Conservation (phyloP, 2,888 invertebrate genomes). For the Meghimatium bilineatum region DNA sequence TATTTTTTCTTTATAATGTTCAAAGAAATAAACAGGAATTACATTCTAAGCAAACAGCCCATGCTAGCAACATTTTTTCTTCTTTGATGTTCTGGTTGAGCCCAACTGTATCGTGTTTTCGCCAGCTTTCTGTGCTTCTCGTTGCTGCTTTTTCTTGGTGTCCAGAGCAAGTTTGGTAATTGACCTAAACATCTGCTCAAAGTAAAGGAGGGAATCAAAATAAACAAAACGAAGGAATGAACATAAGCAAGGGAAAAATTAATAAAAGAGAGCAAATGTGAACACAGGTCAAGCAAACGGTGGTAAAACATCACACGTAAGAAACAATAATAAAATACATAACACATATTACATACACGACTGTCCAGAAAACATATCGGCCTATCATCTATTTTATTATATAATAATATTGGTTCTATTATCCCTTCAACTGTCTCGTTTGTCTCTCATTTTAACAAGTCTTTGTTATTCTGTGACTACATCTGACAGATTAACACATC, state of each 20-base stretch:
- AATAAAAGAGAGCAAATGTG: slow-evolving; percentile 1
- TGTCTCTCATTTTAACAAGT: too few relatives aligned
- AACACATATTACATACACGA: too few relatives aligned
- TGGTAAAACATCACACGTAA: neutral
- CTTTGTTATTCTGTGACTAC: too few relatives aligned
- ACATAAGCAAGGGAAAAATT: slow-evolving; percentile 16
- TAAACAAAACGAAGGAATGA: slow-evolving; percentile 15
- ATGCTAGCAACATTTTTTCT: slow-evolving; percentile 50
- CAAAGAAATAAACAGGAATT: neutral
- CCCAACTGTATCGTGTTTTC: slow-evolving; percentile 43
- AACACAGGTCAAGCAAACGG: neutral
- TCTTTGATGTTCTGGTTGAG: slow-evolving; percentile 22
- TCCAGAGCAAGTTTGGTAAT: slow-evolving; percentile 88
- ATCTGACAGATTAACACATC: too few relatives aligned
- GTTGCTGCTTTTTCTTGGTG: slow-evolving; percentile 83
- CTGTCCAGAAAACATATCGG: too few relatives aligned
- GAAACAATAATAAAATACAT: neutral
- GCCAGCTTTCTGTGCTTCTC: slow-evolving; percentile 53
- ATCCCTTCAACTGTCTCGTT: too few relatives aligned
- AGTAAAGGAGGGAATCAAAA: neutral
- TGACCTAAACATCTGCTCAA: slow-evolving; percentile 83
- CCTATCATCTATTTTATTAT: too few relatives aligned
- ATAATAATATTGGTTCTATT: too few relatives aligned
- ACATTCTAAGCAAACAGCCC: slow-evolving; percentile 15
- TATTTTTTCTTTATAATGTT: too few relatives aligned